These are phyloP conservation scores for Dipodomys merriami DNA, from an alignment of 2,113 vertebrate genomes.

Conservation along the genomic window DNA sequence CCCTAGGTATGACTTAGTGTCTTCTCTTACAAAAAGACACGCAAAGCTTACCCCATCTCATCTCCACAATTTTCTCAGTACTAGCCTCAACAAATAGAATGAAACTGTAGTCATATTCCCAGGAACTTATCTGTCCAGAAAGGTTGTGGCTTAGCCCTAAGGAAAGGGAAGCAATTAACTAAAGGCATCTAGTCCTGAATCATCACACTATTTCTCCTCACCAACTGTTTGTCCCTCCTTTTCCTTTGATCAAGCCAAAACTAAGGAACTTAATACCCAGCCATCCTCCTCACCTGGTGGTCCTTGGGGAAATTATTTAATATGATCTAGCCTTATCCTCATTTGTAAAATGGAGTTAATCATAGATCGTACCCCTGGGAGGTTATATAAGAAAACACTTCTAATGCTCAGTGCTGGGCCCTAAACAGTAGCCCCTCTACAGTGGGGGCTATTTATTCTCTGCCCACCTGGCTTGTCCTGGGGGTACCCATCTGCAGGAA, in stretches of 20 bases:
- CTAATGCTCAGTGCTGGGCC: rapidly evolving
- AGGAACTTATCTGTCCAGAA: neutral
- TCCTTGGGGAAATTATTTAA: neutral
- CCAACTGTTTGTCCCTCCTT: no score
- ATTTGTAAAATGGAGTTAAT: neutral
- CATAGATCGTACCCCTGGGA: neutral
- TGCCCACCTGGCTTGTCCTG: neutral
- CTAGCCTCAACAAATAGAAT: neutral
- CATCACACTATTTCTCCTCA: neutral
- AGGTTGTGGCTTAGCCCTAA: neutral
- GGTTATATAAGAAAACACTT: neutral
- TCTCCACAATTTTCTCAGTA: neutral
- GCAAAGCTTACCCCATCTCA: neutral
- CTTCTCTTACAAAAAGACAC: neutral
- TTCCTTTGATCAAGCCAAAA: no score
- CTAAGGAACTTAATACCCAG: neutral
- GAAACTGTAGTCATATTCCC: neutral
- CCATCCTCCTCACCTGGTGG: neutral
- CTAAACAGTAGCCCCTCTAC: no score
- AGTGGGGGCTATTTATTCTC: neutral
- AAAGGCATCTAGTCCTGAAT: neutral
- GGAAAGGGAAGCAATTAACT: neutral
- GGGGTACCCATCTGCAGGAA: neutral
- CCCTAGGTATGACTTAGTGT: rapidly evolving
- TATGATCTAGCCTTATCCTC: neutral